Evolutionary conservation across 30 jellyfish, hydroid and myxozoan species (phyloP).

Genomic region (Catostylus mosaicus): DNA sequence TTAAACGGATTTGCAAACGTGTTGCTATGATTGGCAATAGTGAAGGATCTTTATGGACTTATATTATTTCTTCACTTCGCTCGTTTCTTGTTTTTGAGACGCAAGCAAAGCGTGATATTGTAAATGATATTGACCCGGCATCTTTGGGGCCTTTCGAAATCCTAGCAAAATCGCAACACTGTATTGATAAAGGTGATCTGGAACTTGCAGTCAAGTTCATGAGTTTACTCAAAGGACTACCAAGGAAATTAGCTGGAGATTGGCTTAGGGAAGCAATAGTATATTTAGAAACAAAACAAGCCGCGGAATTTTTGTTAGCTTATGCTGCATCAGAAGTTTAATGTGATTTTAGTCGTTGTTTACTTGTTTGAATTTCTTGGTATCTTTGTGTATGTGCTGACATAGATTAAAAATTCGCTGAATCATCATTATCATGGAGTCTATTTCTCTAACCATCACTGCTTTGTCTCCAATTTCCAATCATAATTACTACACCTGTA

Average conservation of each 20-base stretch:
- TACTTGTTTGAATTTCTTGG: no score
- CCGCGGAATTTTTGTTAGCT: slow-evolving; percentile 75
- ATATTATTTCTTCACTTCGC: slow-evolving; percentile 67
- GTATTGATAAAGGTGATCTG: slow-evolving; percentile 78
- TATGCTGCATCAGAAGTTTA: slow-evolving; percentile 77
- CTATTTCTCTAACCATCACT: no score
- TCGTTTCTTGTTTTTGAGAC: slow-evolving; percentile 72
- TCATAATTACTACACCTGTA: no score
- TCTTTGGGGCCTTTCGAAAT: slow-evolving; percentile 72
- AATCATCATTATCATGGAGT: no score
- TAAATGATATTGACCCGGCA: slow-evolving; percentile 63
- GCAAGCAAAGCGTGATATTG: slow-evolving; percentile 55
- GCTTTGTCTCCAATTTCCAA: no score
- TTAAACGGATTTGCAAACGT: slow-evolving; percentile 73
- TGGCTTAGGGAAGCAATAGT: slow-evolving; percentile 87
- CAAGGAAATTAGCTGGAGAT: slow-evolving; percentile 83
- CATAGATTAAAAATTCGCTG: no score
- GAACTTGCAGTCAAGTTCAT: slow-evolving; percentile 89
- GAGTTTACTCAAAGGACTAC: slow-evolving; percentile 81
- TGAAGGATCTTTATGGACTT: slow-evolving; percentile 79
- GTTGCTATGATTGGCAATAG: slow-evolving; percentile 89
- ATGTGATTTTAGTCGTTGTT: no score
- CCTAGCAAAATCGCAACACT: slow-evolving; percentile 89
- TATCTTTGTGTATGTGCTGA: no score
- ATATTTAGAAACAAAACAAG: slow-evolving; percentile 87